Evolutionary conservation across 2,113 vertebrate species (phyloP), one percentile per base, ranked within the genome.

Genomic region (Cercocebus atys): DNA sequence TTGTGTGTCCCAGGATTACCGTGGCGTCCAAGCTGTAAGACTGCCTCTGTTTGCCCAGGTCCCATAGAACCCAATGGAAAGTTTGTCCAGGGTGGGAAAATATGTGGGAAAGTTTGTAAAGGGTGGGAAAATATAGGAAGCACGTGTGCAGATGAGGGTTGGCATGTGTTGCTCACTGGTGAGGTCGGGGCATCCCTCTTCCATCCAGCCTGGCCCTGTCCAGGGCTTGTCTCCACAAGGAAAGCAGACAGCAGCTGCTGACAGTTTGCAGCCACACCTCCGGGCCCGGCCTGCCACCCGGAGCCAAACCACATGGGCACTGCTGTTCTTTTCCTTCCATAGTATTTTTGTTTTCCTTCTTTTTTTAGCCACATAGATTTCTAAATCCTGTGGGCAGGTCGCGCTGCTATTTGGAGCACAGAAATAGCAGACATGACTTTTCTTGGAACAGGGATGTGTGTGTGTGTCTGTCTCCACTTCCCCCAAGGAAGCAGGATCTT

Each of bases 131-230:
- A 1, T 4, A 20, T 2, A 27, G 43, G 45, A 47, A 4, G 38
- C 4, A 0, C 20, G 3, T 0, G 8, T 47, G 47, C 47, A 43
- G 70, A 68, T 47, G 45, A 27, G 47, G 22, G 35, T 1, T 7
- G 9, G 76, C 10, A 0, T 17, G 27, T 27, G 73, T 27, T 30
- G 23, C 35, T 32, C 3, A 2, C 6, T 5, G 1, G 0, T 12
- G 75, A 73, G 16, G 5, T 5, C 0, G 0, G 12, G 59, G 11
- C 66, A 2, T 38, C 80, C 16, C 4, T 9, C 20, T 11, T 70
- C 10, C 5, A 1, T 17, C 61, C 8, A 3, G 16, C 1, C 2
- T 38, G 75, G 18, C 1, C 0, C 25, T 25, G 7, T 5, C 0
- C 3, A 2, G n/a, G 32, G 75, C 23, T 8, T 1, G 1, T 16